Evolutionary conservation across 2,888 invertebrate genomes (phyloP).

Genomic region (Clepsis dumicolana): DNA sequence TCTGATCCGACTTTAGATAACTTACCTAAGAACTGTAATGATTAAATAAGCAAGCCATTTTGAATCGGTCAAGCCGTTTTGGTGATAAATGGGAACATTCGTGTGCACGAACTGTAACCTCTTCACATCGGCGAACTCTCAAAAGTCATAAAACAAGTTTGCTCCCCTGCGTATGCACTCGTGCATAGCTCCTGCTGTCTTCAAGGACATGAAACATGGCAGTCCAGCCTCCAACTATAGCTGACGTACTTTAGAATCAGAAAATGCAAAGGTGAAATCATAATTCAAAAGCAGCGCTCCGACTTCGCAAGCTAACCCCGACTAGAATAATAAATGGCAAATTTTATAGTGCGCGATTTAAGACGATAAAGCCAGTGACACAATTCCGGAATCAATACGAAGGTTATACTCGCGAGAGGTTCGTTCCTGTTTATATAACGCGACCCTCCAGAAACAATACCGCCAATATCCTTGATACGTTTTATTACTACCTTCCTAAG

Average conservation of each 20-base stretch:
- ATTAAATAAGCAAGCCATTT: too few relatives aligned
- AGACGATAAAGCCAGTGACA: not conserved
- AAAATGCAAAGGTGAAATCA: slow-evolving; percentile 15
- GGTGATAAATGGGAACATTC: too few relatives aligned
- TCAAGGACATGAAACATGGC: too few relatives aligned
- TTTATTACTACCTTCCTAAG: slow-evolving; percentile 37
- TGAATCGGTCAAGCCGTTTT: too few relatives aligned
- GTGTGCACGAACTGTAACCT: too few relatives aligned
- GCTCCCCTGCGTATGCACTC: too few relatives aligned
- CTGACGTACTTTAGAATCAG: slow-evolving; percentile 1
- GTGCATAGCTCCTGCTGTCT: not conserved
- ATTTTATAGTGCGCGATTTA: not conserved
- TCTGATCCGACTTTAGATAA: too few relatives aligned
- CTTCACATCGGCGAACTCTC: not conserved
- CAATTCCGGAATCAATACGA: slow-evolving; percentile 3
- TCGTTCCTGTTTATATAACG: slow-evolving; percentile 18
- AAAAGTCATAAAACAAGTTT: not conserved
- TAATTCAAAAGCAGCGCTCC: slow-evolving; percentile 10
- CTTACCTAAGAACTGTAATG: too few relatives aligned
- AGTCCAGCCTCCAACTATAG: not conserved
- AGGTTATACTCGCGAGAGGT: not conserved
- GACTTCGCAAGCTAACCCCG: slow-evolving; percentile 4
- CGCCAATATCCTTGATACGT: slow-evolving; percentile 31
- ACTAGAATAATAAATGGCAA: slow-evolving; percentile 19
- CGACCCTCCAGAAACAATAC: slow-evolving; percentile 35